Conservation (phyloP, 1,140 invertebrate species). For the Drosophila sucinea region DNA sequence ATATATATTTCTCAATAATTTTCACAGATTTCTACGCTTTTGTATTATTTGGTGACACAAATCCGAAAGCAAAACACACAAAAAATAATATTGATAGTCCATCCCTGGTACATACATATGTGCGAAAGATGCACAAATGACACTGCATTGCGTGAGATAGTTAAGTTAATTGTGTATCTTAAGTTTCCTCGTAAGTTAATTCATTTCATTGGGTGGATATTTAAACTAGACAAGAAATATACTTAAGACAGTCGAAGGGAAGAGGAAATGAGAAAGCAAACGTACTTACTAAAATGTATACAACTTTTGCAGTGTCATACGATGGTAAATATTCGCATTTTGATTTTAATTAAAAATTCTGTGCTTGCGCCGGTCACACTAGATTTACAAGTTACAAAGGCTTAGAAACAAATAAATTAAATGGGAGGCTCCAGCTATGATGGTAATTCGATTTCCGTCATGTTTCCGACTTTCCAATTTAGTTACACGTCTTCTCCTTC, state of each 20-base stretch:
- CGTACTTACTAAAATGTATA: neutral
- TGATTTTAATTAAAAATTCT: neutral
- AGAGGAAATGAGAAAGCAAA: no score
- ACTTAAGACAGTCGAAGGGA: no score
- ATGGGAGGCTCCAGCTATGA: conserved; percentile 78
- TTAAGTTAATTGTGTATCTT: no score
- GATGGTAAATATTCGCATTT: neutral
- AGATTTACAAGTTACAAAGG: conserved; percentile 26
- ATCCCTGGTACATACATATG: neutral
- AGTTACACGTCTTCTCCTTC: neutral
- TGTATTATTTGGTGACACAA: conserved; percentile 12
- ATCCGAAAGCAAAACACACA: neutral
- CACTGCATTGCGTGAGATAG: neutral
- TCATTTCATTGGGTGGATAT: no score
- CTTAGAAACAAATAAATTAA: conserved; percentile 22
- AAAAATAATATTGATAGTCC: neutral
- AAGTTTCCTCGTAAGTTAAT: no score
- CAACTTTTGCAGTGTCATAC: neutral
- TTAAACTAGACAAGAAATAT: no score
- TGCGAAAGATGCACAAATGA: neutral
- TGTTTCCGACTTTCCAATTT: no score
- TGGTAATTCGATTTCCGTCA: conserved; percentile 37
- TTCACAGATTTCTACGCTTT: conserved; percentile 31
- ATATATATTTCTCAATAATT: conserved; percentile 21
- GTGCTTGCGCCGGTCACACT: neutral